A percentile compares a stretch with the other conserved stretches of the same genome.
Conservation (phyloP, 1,140 invertebrate species). For the Hycleus phaleratus region DNA sequence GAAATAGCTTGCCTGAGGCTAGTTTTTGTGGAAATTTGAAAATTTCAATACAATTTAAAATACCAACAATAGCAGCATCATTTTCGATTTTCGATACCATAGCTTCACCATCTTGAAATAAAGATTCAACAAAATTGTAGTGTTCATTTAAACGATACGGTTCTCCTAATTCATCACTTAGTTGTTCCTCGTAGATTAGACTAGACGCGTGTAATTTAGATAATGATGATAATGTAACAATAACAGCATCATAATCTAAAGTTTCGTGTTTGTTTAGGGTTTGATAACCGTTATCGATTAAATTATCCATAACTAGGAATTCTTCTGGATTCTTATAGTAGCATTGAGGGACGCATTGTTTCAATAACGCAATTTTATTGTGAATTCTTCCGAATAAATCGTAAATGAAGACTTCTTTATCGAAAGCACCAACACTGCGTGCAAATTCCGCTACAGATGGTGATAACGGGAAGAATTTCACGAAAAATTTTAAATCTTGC, state of each 20-base stretch:
- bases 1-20: slow-evolving; percentile 11
- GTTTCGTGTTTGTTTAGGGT: slow-evolving; percentile 22
- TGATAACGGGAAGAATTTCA: slow-evolving; percentile 12
- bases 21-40: slow-evolving; percentile 8
- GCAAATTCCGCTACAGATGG: slow-evolving; percentile 10
- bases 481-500: slow-evolving; percentile 12
- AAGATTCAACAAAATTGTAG: slow-evolving; percentile 24
- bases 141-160: slow-evolving; percentile 14
- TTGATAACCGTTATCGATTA: slow-evolving; percentile 26
- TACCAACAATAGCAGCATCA: slow-evolving; percentile 9
- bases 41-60: slow-evolving; percentile 13
- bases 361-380: slow-evolving; percentile 26
- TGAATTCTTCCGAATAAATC: slow-evolving; percentile 15
- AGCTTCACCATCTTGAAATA: slow-evolving; percentile 10
- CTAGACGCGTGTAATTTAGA: slow-evolving; percentile 38
- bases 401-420: slow-evolving; percentile 24
- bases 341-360: slow-evolving; percentile 16
- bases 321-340: slow-evolving; percentile 20
- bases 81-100: slow-evolving; percentile 7
- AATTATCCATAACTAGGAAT: slow-evolving; percentile 26
- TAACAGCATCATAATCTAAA: slow-evolving; percentile 28
- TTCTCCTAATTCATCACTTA: slow-evolving; percentile 17
- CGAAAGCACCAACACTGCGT: slow-evolving; percentile 10
- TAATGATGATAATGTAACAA: slow-evolving; percentile 29
- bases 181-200: slow-evolving; percentile 34